phyloP scores from a whole-genome alignment of 2,888 invertebrate species.

The Eutolmus rufibarbis region DNA sequence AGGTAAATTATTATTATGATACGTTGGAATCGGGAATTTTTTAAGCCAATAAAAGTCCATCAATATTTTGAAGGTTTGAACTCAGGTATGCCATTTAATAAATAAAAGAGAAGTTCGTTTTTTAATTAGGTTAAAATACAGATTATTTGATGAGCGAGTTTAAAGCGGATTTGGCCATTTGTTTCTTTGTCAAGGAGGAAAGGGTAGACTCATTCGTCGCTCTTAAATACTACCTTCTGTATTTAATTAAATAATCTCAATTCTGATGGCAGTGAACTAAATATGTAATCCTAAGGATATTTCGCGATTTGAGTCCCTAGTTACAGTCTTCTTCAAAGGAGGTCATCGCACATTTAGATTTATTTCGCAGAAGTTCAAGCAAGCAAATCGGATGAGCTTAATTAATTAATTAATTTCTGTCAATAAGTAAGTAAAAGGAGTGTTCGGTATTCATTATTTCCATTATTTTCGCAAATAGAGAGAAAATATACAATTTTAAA shows the following conservation, averaged over 20 bases:
- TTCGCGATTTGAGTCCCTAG: neutral
- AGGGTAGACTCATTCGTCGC: too few species aligned
- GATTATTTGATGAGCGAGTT: too few species aligned
- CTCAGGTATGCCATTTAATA: too few species aligned
- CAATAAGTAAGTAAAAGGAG: neutral
- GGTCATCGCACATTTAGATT: neutral
- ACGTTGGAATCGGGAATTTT: too few species aligned
- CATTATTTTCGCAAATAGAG: neutral
- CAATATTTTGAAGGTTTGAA: too few species aligned
- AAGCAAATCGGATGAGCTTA: neutral
- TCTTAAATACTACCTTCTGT: too few species aligned
- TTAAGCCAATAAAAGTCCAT: too few species aligned
- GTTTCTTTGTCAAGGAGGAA: too few species aligned
- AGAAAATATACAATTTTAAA: neutral
- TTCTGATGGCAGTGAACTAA: neutral
- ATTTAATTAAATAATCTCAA: neutral
- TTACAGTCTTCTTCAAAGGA: neutral
- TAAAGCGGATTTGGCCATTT: too few species aligned
- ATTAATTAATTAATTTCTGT: neutral
- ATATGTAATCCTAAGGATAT: neutral
- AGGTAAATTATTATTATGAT: too few species aligned
- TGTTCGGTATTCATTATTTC: neutral
- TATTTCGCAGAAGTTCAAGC: neutral
- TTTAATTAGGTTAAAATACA: too few species aligned
- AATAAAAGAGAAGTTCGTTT: too few species aligned